Evolutionary conservation across 2,797 vertebrate genomes (phyloP).

Genomic region (Taenioides sp.): DNA sequence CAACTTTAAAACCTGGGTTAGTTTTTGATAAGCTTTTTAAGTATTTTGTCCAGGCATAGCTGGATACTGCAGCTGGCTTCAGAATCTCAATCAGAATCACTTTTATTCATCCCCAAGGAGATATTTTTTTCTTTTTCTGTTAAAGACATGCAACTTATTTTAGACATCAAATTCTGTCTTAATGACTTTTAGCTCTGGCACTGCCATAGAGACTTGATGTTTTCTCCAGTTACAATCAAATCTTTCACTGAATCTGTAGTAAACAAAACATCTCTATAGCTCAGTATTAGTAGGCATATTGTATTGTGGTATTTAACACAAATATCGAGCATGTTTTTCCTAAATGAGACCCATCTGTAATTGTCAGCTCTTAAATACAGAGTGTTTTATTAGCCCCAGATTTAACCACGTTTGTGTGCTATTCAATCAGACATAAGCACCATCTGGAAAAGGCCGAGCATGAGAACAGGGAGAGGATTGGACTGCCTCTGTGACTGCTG

Average conservation of each 20-base stretch:
- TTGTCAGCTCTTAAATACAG: conserved; percentile 48
- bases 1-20: background rate
- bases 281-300: background rate
- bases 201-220: no score
- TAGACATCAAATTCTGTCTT: no score
- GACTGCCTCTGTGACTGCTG: conserved; percentile 40
- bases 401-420: conserved; percentile 40
- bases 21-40: background rate
- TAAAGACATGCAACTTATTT: no score
- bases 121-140: no score
- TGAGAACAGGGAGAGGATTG: conserved; percentile 35
- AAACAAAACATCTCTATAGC: background rate
- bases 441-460: conserved; percentile 50
- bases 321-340: background rate
- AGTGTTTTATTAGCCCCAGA: conserved; percentile 44
- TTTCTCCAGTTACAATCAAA: background rate
- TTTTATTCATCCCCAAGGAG: no score
- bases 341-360: background rate
- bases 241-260: background rate
- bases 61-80: no score
- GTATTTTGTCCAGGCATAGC: no score
- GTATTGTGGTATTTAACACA: background rate
- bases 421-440: conserved; percentile 52
- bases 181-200: no score
- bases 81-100: no score